These are phyloP conservation scores for Chloromyia formosa DNA, from an alignment of 2,888 invertebrate species.

Conservation along the genomic window DNA sequence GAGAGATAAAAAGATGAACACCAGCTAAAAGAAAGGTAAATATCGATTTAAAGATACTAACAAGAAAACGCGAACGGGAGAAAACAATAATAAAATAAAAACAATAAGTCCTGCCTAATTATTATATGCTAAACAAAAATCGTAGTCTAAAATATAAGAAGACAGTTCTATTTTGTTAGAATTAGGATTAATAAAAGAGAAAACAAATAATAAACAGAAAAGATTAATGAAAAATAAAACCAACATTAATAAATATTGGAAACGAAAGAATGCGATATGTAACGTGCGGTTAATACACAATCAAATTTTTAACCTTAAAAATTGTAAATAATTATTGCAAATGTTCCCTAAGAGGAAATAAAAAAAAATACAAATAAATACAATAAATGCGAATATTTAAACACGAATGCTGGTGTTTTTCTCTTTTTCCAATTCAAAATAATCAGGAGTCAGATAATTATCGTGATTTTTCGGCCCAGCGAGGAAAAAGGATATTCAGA, in stretches of 20 bases:
- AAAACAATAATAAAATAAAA: slow-evolving; percentile 3
- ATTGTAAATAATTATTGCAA: slow-evolving; percentile 32
- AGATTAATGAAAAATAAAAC: neutral
- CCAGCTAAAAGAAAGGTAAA: neutral
- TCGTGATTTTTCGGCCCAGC: too few species aligned
- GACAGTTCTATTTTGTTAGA: slow-evolving; percentile 27
- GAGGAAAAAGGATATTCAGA: too few species aligned
- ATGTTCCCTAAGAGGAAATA: slow-evolving; percentile 27
- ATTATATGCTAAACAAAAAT: slow-evolving; percentile 11
- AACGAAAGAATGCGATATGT: neutral
- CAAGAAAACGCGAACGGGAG: neutral
- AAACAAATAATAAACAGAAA: too few species aligned
- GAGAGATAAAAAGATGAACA: neutral
- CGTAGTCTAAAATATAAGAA: slow-evolving; percentile 4
- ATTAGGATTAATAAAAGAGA: slow-evolving; percentile 18
- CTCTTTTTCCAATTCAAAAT: too few species aligned
- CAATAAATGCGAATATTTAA: slow-evolving; percentile 31
- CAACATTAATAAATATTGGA: neutral
- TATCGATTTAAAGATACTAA: too few species aligned
- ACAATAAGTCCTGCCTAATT: slow-evolving; percentile 27
- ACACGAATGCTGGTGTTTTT: slow-evolving; percentile 23
- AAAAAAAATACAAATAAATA: slow-evolving; percentile 4
- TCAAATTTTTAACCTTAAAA: slow-evolving; percentile 2
- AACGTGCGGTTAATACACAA: neutral
- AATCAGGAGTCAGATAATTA: too few species aligned